Evolutionary conservation across 2,113 vertebrate species (phyloP).

Genomic region (Tiliqua scincoides): DNA sequence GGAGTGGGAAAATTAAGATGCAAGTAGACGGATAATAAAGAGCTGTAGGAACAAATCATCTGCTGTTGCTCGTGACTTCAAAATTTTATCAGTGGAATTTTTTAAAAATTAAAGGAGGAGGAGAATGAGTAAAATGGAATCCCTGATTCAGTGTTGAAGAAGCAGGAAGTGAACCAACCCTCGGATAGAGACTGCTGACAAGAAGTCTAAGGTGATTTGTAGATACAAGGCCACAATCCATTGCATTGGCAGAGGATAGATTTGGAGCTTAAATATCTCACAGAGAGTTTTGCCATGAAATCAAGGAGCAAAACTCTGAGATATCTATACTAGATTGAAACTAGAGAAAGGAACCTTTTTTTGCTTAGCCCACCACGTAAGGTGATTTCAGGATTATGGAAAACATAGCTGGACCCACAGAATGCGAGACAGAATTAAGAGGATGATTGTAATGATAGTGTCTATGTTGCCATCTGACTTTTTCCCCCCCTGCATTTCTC

Average conservation of each 20-base stretch:
- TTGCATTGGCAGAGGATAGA: not conserved
- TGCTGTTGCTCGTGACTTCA: slow-evolving; percentile 46
- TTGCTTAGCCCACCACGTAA: not conserved
- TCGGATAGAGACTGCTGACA: slow-evolving; percentile 32
- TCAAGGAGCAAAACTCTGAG: not conserved
- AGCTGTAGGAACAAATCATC: slow-evolving; percentile 49
- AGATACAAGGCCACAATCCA: slow-evolving; percentile 14
- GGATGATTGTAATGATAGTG: not conserved
- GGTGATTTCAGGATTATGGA: not conserved
- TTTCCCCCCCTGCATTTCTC: too few species aligned
- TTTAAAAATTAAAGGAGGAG: slow-evolving; percentile 21
- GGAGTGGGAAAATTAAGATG: not conserved
- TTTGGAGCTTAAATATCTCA: not conserved
- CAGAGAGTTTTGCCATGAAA: not conserved
- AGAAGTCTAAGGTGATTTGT: slow-evolving; percentile 42
- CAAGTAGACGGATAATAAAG: slow-evolving; percentile 16
- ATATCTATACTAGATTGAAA: not conserved
- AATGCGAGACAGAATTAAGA: not conserved
- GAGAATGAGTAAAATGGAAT: slow-evolving; percentile 35
- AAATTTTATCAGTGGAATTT: slow-evolving; percentile 7
- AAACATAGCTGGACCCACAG: not conserved
- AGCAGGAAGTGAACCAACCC: slow-evolving; percentile 7
- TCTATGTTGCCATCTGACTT: not conserved
- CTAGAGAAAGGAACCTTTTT: not conserved
- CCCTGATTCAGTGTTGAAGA: slow-evolving; percentile 60